Evolutionary conservation across 2,888 invertebrate genomes (phyloP), one percentile per base, ranked within the genome.

Genomic region (Mayetiola destructor): DNA sequence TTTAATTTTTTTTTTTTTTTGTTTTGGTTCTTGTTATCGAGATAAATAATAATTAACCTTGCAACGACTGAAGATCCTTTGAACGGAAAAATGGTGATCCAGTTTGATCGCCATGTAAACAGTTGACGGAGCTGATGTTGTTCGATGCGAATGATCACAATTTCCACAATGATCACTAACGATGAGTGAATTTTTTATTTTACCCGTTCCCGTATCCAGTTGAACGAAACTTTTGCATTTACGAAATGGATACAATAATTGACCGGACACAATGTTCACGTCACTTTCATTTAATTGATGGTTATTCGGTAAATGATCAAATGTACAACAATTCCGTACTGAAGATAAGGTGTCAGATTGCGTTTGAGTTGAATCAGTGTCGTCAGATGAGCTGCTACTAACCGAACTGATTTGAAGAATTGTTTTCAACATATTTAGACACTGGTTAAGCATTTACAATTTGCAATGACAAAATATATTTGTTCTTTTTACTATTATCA

Each of bases 11-110:
- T n/a, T n/a, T n/a, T n/a, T n/a, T n/a, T n/a, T n/a, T n/a, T n/a
- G n/a, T n/a, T n/a, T n/a, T n/a, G n/a, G n/a, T n/a, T n/a, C n/a
- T n/a, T n/a, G n/a, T n/a, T n/a, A n/a, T n/a, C n/a, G n/a, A n/a
- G n/a, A n/a, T n/a, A n/a, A n/a, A n/a, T n/a, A n/a, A n/a, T 20
- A 53, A 53, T 20, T 55, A 55, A 55, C 55, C 55, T 55, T 55
- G 55, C 55, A 37, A 37, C 35, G 55, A 55, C 23, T 37, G 37
- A 55, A 37, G 37, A 55, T 55, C 23, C 55, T 20, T n/a, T 27
- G 55, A 23, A 55, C 35, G 21, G 23, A 12, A 14, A 55, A 36
- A 55, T 55, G 36, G 20, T 37, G 36, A n/a, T 55, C 37, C 37
- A 27, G n/a, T 36, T 55, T 55, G 5, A 55, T 21, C 5, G 35